Percentiles rank a stretch among this genome's conserved stretches.
Evolutionary conservation across 2,888 invertebrate species (phyloP).

Genomic region (Lutraria lutraria): DNA sequence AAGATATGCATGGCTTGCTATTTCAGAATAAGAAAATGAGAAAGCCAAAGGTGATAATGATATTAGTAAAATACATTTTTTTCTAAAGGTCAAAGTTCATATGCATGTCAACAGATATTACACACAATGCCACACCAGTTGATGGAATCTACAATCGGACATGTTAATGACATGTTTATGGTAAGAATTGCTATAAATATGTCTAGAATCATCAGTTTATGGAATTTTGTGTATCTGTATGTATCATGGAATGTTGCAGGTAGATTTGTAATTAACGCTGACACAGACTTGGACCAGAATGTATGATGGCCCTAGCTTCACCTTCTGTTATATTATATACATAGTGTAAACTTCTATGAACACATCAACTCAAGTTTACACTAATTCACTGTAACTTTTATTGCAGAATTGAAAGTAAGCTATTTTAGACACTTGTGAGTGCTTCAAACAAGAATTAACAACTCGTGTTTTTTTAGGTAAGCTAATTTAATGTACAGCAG

Average conservation of each 20-base stretch:
- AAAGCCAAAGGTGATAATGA: no score
- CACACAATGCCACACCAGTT: background rate
- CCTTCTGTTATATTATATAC: background rate
- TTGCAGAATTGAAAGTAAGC: background rate
- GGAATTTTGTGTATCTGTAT: background rate
- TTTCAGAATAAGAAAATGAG: no score
- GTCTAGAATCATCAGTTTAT: conserved; percentile 1
- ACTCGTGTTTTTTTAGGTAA: background rate
- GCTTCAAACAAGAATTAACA: background rate
- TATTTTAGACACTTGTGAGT: background rate
- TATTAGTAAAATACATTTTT: background rate
- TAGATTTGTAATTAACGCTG: background rate
- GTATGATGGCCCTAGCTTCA: background rate
- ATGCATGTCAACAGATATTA: conserved; percentile 13
- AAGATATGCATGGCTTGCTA: no score
- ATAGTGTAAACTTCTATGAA: background rate
- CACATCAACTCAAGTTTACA: background rate
- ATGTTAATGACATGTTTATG: conserved; percentile 12
- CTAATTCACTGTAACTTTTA: background rate
- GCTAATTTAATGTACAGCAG: background rate
- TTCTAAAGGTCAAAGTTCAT: conserved; percentile 11
- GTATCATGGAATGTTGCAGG: background rate
- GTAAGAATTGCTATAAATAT: conserved; percentile 21
- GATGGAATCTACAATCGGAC: conserved; percentile 6
- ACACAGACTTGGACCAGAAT: background rate